A percentile compares a stretch with the other conserved stretches of the same genome.
Evolutionary conservation across 2,113 vertebrate genomes (phyloP).

Genomic region (Connochaetes taurinus): DNA sequence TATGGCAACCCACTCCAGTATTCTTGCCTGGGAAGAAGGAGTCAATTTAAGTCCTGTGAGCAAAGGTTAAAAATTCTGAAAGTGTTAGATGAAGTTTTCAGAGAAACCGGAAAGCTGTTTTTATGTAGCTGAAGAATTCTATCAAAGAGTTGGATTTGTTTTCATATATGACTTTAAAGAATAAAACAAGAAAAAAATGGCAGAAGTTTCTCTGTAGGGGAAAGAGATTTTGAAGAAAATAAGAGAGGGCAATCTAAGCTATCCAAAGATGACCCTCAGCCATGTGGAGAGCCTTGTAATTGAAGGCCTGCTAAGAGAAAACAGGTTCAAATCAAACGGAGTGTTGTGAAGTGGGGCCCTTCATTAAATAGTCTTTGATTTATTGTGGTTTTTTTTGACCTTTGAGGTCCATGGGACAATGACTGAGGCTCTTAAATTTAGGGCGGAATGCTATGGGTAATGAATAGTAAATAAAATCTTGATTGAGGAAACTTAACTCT

Average conservation of each 20-base stretch:
- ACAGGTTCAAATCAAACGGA: too few relatives aligned
- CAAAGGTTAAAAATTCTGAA: background rate
- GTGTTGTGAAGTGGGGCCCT: background rate
- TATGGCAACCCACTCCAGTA: background rate
- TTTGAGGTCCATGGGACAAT: background rate
- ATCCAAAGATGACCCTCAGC: background rate
- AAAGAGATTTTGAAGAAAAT: background rate
- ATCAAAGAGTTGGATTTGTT: background rate
- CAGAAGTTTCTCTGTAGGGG: background rate
- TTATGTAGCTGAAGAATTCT: background rate
- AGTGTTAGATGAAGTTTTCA: background rate
- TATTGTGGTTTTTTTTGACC: background rate
- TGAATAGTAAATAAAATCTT: background rate
- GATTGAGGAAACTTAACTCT: background rate
- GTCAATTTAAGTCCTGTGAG: background rate
- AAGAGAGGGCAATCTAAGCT: background rate
- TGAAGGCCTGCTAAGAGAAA: background rate
- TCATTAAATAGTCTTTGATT: background rate
- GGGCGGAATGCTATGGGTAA: background rate
- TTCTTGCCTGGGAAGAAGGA: background rate
- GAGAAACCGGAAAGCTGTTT: background rate
- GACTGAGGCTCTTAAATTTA: background rate
- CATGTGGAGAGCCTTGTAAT: background rate
- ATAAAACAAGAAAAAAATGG: background rate
- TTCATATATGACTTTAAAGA: background rate